Conservation (phyloP, 1,140 invertebrate genomes). For the Archegozetes longisetosus region DNA sequence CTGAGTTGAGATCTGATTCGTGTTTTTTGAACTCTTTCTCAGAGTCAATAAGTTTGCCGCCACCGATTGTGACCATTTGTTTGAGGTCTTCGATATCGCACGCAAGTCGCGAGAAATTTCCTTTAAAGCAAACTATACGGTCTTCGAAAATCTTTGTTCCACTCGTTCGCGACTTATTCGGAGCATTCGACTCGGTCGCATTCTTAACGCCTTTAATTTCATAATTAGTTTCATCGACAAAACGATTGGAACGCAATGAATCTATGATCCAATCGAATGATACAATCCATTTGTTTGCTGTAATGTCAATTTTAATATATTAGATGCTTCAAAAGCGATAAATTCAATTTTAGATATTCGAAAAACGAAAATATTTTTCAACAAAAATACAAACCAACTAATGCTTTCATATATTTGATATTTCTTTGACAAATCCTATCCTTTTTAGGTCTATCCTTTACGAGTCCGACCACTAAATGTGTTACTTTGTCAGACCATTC, state of each 20-base stretch:
- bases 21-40: background rate
- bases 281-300: background rate
- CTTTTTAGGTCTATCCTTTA: background rate
- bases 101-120: too few relatives aligned
- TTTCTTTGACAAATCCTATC: background rate
- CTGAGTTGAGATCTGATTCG: background rate
- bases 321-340: too few relatives aligned
- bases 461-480: background rate
- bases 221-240: background rate
- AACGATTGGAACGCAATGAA: background rate
- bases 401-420: background rate
- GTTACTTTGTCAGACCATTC: background rate
- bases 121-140: background rate
- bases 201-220: background rate
- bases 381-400: background rate
- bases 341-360: too few relatives aligned
- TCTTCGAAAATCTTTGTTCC: background rate
- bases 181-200: background rate
- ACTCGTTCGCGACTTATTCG: background rate
- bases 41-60: background rate
- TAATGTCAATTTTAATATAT: too few relatives aligned
- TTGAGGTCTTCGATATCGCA: background rate
- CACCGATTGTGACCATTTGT: background rate
- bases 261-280: background rate
- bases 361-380: too few relatives aligned